Percentiles rank a stretch among this genome's conserved stretches.
Conservation (phyloP, 2,113 vertebrate species). For the Egretta garzetta region DNA sequence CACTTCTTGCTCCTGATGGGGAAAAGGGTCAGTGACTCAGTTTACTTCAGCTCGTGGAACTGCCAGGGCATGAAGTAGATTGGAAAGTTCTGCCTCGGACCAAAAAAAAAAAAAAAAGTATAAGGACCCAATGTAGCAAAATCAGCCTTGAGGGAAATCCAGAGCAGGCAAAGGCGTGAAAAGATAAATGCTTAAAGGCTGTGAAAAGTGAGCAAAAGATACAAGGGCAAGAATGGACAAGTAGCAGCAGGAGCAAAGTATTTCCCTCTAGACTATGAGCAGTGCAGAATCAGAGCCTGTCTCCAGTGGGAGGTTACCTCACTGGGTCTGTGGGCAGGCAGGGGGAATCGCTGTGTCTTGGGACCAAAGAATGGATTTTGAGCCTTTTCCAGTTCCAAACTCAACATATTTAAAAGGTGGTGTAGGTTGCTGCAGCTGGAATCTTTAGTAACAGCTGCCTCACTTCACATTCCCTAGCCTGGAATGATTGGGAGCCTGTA, state of each 20-base stretch:
- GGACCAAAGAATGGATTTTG: background rate
- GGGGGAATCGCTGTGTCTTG: background rate
- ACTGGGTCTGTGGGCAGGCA: background rate
- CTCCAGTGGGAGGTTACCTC: background rate
- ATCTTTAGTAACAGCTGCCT: background rate
- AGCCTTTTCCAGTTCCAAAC: background rate
- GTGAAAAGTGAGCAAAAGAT: conserved; percentile 56
- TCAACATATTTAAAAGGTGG: background rate
- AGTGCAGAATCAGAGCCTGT: background rate
- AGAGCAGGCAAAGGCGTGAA: conserved; percentile 60
- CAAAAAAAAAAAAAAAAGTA: background rate
- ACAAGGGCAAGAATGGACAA: conserved; percentile 54
- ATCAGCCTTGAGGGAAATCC: conserved; percentile 62
- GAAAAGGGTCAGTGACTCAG: background rate
- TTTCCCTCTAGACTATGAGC: conserved; percentile 26
- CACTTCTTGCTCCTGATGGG: background rate
- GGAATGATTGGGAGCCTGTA: background rate
- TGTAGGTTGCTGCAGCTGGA: background rate
- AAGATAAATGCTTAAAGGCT: conserved; percentile 58
- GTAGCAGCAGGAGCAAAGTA: conserved; percentile 42
- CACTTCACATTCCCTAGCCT: background rate
- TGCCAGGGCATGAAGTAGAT: background rate
- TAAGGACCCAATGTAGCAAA: background rate
- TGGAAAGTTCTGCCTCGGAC: background rate
- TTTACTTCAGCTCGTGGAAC: background rate